Evolutionary conservation across 2,888 invertebrate genomes (phyloP).

Genomic region (Schizaphis graminum): DNA sequence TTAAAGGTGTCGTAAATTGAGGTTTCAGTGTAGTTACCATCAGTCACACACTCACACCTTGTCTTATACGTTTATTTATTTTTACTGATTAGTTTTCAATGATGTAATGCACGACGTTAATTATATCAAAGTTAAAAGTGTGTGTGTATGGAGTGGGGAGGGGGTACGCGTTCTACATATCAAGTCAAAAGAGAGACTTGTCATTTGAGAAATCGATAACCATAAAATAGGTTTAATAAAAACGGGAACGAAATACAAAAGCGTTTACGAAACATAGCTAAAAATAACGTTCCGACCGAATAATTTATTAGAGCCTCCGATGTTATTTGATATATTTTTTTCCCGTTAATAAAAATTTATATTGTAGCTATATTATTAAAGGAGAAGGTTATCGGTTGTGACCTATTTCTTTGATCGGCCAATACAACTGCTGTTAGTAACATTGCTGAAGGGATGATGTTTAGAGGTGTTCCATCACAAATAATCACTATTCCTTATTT

Average conservation of each 20-base stretch:
- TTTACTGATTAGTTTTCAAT: neutral
- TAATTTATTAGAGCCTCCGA: neutral
- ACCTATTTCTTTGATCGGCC: neutral
- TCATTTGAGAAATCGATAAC: neutral
- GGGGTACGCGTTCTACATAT: neutral
- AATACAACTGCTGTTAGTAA: neutral
- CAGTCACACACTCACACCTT: neutral
- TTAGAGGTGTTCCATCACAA: neutral
- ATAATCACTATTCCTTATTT: neutral
- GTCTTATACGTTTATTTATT: neutral
- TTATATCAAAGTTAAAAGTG: neutral
- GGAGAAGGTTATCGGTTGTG: neutral
- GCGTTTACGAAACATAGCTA: neutral
- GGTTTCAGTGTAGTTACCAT: neutral
- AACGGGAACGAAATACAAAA: neutral
- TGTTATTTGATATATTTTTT: neutral
- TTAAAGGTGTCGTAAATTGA: too few species aligned
- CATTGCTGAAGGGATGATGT: neutral
- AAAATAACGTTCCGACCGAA: constrained; percentile 13
- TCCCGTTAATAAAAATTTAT: neutral
- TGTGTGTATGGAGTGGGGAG: neutral
- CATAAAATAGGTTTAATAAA: neutral
- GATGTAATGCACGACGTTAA: neutral
- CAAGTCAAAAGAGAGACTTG: neutral
- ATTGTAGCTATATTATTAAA: neutral